Evolutionary conservation across 2,797 vertebrate genomes (phyloP).

Genomic region (Gobio occitaniae): DNA sequence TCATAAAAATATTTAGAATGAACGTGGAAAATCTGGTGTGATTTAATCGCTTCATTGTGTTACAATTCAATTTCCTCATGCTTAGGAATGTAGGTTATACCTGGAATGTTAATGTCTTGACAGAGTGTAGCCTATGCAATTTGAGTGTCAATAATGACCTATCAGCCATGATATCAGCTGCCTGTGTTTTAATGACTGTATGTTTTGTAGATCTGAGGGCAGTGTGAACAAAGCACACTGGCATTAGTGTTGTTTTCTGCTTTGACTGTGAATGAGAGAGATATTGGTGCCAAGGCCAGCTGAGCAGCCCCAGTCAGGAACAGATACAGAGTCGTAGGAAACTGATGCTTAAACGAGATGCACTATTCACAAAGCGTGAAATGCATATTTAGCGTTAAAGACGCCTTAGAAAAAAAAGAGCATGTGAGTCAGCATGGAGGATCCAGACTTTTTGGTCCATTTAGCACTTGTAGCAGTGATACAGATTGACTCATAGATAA

Average conservation of each 20-base stretch:
- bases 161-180: background rate
- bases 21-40: background rate
- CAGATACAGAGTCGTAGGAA: conserved; percentile 43
- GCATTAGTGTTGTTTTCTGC: conserved; percentile 40
- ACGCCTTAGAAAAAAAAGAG: background rate
- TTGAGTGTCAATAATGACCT: background rate
- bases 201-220: conserved; percentile 37
- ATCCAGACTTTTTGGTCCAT: conserved; percentile 17
- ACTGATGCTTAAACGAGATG: background rate
- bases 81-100: background rate
- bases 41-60: background rate
- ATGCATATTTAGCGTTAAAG: background rate
- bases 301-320: conserved; percentile 45
- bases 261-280: conserved; percentile 44
- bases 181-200: background rate
- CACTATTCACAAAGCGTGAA: background rate
- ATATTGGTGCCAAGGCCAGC: conserved; percentile 55
- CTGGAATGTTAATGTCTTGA: background rate
- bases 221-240: conserved; percentile 46
- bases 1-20: background rate
- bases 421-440: conserved; percentile 14
- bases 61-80: background rate
- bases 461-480: background rate
- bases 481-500: background rate
- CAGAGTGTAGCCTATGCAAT: background rate